Conservation (phyloP, 2,888 invertebrate species). For the Platycheirus rosarum region DNA sequence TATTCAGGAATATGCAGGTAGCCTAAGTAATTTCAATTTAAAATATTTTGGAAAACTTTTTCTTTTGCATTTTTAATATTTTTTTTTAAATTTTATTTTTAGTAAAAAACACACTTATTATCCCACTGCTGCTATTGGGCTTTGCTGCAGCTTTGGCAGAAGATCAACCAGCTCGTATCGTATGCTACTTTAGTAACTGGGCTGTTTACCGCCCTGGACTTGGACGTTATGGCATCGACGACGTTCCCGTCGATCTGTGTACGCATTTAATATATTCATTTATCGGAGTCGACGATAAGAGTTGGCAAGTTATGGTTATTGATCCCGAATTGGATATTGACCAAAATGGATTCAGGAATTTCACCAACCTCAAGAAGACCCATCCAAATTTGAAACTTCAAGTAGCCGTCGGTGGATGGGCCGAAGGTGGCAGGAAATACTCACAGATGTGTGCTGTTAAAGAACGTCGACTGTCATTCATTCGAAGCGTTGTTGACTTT, state of each 20-base stretch:
- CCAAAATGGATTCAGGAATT: conserved; percentile 90
- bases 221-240: conserved; percentile 92
- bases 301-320: conserved; percentile 90
- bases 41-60: too few species aligned
- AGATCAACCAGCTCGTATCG: conserved; percentile 83
- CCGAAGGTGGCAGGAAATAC: conserved; percentile 94
- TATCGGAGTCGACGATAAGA: conserved; percentile 91
- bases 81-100: background rate
- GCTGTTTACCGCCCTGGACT: conserved; percentile 92
- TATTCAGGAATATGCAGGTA: too few species aligned
- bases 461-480: conserved; percentile 87
- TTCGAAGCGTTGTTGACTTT: conserved; percentile 89
- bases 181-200: conserved; percentile 85
- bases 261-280: conserved; percentile 95
- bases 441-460: conserved; percentile 90
- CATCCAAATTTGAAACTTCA: conserved; percentile 89
- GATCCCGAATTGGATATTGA: conserved; percentile 92
- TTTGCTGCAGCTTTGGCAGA: conserved; percentile 72
- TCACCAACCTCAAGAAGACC: conserved; percentile 87
- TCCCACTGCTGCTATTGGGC: conserved; percentile 75
- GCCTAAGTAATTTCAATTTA: too few species aligned
- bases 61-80: too few species aligned
- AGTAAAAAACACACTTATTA: conserved; percentile 48
- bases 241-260: conserved; percentile 91
- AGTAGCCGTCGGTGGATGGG: conserved; percentile 95